Evolutionary conservation across 2,113 vertebrate genomes (phyloP).

Genomic region (Diglossa brunneiventris): DNA sequence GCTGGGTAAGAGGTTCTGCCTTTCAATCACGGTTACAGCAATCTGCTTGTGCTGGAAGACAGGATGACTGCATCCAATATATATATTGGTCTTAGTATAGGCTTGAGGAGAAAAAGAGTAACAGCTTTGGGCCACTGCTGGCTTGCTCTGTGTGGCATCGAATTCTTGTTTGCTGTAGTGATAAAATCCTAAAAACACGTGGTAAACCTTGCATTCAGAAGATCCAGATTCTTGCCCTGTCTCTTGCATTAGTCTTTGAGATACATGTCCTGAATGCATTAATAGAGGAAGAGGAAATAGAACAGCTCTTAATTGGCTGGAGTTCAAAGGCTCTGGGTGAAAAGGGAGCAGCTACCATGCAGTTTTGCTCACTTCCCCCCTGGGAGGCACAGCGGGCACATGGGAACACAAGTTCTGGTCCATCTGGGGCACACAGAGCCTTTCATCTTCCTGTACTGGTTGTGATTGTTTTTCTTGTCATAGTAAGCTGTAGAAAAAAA

Average conservation of each 20-base stretch:
- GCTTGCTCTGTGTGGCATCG: background rate
- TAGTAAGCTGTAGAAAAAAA: background rate
- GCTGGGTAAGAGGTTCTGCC: background rate
- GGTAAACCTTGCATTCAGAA: background rate
- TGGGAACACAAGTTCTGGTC: background rate
- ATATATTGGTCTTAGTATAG: background rate
- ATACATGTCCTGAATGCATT: background rate
- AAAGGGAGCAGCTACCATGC: background rate
- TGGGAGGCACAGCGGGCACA: rapidly evolving
- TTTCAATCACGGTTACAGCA: background rate
- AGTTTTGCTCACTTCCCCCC: background rate
- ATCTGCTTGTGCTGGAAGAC: background rate
- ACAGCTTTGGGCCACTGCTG: background rate
- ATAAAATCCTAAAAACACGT: background rate
- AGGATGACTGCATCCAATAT: background rate
- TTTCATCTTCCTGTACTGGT: background rate
- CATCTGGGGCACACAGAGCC: background rate
- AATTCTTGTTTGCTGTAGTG: background rate
- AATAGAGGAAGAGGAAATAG: background rate
- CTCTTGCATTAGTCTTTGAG: background rate
- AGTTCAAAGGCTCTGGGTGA: background rate
- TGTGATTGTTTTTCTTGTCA: background rate
- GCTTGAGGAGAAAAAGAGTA: background rate
- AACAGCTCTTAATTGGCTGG: background rate
- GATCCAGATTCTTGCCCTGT: background rate